Base-by-base conservation (phyloP, 2,888 invertebrate species). In the Diadromus collaris region DNA sequence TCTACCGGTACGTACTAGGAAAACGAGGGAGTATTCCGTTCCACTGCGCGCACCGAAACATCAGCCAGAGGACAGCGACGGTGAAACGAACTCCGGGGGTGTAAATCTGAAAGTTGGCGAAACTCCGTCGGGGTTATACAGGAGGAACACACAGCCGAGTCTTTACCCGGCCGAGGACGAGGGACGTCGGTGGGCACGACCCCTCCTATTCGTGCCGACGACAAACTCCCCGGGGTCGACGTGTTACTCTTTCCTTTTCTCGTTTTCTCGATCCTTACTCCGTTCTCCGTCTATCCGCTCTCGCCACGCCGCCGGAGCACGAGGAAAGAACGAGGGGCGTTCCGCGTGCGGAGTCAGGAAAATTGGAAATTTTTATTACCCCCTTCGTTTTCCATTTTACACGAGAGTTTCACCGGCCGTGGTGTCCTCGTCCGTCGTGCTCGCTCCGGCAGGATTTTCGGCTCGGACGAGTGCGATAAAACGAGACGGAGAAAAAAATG, bases 81-180 rank as follows among this genome's bases (percentile, higher is more conserved):
- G 54, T 44, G 67, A 79, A 72, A 60, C 65, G 65, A 86, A 86
- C 84, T 86, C 86, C 83, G 82, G 86, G 86, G 87, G 86, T 87
- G 87, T 88, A 88, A 89, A 89, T 89, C 88, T 87, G 84, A 88
- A 88, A 87, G 88, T 88, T 88, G 85, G 86, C 87, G 86, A 86
- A 88, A 89, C 88, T 88, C 87, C 87, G 82, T 84, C 69, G 48
- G 72, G 19, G 58, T 76, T 82, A 67, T 64, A 69, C 64, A 64
- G 48, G 70, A 24, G 27, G 44, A 72, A 27, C 13, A 51, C 38
- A 29, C 9, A 51, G 21, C 7, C 56, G 54, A 44, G 61, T 64
- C 69, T 41, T 41, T 64, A 34, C 51, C 29, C 38, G 19, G 44
- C 56, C 56, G 48, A 73, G 41, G 21, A 10, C 32, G 21, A 54